These are phyloP conservation scores for Argyrosomus regius DNA, from an alignment of 2,797 vertebrate genomes.

Conservation along the genomic window DNA sequence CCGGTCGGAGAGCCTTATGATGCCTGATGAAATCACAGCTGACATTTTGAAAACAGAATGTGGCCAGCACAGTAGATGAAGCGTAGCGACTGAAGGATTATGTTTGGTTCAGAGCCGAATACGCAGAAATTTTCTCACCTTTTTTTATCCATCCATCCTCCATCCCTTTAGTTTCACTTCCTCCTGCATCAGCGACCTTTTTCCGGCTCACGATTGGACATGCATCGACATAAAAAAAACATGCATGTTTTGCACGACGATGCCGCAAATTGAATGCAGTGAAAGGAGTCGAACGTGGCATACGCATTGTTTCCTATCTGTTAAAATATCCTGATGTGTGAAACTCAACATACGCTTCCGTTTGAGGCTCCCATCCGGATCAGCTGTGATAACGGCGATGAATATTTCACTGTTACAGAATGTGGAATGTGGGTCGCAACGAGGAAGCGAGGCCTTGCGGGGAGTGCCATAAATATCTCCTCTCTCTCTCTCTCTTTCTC, in stretches of 20 bases:
- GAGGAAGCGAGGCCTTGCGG: conserved; percentile 70
- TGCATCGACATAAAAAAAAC: conserved; percentile 6
- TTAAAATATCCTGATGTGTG: conserved; percentile 42
- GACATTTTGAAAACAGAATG: conserved; percentile 64
- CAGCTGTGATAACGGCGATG: conserved; percentile 51
- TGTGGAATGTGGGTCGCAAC: conserved; percentile 68
- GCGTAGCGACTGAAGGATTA: conserved; percentile 36
- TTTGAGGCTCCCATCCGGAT: conserved; percentile 51
- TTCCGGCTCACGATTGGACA: conserved; percentile 38
- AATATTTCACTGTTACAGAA: conserved; percentile 71
- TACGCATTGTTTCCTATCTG: conserved; percentile 20
- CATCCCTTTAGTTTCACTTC: background rate
- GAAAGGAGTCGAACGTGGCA: conserved; percentile 18
- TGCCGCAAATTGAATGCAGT: background rate
- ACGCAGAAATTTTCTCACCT: conserved; percentile 23
- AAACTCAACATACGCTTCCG: conserved; percentile 36
- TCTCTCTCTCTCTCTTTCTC: conserved; percentile 48
- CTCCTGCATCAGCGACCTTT: conserved; percentile 17
- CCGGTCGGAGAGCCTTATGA: conserved; percentile 42
- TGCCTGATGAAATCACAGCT: conserved; percentile 65
- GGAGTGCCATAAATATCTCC: conserved; percentile 74
- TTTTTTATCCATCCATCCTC: conserved; percentile 6
- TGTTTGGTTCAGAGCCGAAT: conserved; percentile 30
- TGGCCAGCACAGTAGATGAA: conserved; percentile 30
- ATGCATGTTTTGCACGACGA: background rate